Evolutionary conservation across 2,888 invertebrate species (phyloP).

Genomic region (Habrosyne pyritoides): DNA sequence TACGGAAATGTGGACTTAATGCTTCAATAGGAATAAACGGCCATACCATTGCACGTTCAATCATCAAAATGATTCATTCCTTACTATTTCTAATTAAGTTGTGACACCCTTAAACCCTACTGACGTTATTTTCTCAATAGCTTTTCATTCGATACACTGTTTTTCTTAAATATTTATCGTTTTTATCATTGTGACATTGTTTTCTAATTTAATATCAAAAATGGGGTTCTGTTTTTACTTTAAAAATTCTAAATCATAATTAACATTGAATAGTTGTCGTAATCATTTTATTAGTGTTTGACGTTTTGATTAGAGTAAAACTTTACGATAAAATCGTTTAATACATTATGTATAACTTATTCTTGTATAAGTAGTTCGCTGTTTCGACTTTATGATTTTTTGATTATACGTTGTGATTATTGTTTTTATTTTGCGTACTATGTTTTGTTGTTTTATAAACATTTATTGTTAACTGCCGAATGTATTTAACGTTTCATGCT

Average conservation of each 20-base stretch:
- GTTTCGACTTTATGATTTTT: slow-evolving; percentile 7
- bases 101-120: not conserved
- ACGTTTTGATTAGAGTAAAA: not conserved
- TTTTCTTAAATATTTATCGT: not conserved
- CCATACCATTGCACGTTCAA: not conserved
- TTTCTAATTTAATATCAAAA: slow-evolving; percentile 3
- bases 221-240: not conserved
- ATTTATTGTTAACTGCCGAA: slow-evolving; percentile 17
- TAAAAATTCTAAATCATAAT: not conserved
- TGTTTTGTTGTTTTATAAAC: not conserved
- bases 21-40: not conserved
- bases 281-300: not conserved
- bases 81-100: slow-evolving; percentile 1
- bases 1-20: not conserved
- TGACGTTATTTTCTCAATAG: slow-evolving; percentile 7
- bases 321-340: not conserved
- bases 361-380: not conserved
- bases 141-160: slow-evolving; percentile 4
- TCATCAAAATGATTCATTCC: slow-evolving; percentile 3
- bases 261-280: not conserved
- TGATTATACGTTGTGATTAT: not conserved
- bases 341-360: not conserved
- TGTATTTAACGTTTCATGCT: slow-evolving; percentile 15
- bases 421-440: not conserved
- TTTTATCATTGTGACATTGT: slow-evolving; percentile 7